These are phyloP conservation scores for Rhombomys opimus DNA, from an alignment of 2,113 vertebrate species.

Conservation along the genomic window DNA sequence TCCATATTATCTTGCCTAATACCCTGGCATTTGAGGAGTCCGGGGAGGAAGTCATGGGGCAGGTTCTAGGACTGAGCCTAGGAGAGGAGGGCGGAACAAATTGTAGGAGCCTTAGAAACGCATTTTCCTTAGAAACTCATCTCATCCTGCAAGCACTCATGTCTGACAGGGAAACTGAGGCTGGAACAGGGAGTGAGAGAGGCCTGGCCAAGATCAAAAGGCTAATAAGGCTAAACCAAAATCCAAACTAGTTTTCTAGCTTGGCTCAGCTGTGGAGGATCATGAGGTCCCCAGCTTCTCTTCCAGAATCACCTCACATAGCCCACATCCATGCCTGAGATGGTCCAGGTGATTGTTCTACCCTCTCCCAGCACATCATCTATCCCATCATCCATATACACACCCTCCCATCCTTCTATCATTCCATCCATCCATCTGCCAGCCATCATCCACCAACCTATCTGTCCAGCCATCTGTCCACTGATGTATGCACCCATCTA, in stretches of 20 bases:
- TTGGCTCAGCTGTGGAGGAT: fast-evolving
- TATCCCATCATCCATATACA: no score
- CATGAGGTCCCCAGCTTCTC: background rate
- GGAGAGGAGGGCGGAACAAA: fast-evolving
- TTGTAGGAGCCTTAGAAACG: fast-evolving
- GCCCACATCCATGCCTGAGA: background rate
- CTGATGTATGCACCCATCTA: background rate
- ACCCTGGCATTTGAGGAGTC: background rate
- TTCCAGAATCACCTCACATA: background rate
- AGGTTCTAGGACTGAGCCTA: background rate
- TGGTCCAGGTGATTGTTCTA: fast-evolving
- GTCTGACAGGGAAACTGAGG: background rate
- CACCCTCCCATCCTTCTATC: no score
- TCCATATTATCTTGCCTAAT: background rate
- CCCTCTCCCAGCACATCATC: no score
- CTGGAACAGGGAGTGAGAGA: background rate
- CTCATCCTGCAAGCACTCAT: background rate
- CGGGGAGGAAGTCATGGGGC: fast-evolving
- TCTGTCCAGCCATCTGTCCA: background rate
- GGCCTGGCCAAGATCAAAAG: fast-evolving
- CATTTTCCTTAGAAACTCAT: background rate
- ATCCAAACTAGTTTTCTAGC: fast-evolving
- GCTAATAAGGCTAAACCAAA: background rate
- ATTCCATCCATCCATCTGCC: background rate
- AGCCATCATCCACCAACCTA: background rate